Evolutionary conservation across 2,113 vertebrate genomes (phyloP).

Genomic region (Psittacara wagleri): DNA sequence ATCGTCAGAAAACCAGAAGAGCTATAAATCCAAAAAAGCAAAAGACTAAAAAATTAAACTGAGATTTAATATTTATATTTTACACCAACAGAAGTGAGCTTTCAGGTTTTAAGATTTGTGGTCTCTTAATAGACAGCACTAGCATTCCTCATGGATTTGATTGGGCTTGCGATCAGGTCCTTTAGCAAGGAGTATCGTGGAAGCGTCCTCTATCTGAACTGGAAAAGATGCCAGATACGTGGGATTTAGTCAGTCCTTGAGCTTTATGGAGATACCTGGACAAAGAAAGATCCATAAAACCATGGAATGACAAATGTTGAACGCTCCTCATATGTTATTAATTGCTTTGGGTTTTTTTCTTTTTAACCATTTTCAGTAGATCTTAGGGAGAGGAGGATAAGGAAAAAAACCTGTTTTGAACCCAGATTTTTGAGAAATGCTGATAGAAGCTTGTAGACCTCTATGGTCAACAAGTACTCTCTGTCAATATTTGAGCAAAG

Average conservation of each 20-base stretch:
- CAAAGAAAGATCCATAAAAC: background rate
- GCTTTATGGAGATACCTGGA: background rate
- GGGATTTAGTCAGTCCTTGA: background rate
- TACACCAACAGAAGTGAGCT: background rate
- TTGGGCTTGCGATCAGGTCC: background rate
- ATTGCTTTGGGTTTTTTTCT: background rate
- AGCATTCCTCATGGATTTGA: background rate
- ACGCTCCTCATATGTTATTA: background rate
- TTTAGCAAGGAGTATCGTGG: background rate
- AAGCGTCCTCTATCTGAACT: background rate
- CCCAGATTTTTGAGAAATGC: background rate
- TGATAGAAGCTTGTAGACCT: background rate
- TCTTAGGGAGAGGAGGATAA: background rate
- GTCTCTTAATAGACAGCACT: background rate
- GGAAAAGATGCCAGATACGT: background rate
- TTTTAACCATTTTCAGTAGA: background rate
- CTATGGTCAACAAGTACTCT: background rate
- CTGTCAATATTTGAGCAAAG: background rate
- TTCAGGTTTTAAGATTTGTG: background rate
- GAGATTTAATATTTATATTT: fast-evolving
- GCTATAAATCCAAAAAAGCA: background rate
- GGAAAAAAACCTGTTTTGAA: background rate
- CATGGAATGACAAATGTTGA: background rate
- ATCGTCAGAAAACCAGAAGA: background rate
- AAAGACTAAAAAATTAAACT: background rate